phyloP scores from a whole-genome alignment of 2,797 vertebrate species.

The Brachyrhaphis roseni region DNA sequence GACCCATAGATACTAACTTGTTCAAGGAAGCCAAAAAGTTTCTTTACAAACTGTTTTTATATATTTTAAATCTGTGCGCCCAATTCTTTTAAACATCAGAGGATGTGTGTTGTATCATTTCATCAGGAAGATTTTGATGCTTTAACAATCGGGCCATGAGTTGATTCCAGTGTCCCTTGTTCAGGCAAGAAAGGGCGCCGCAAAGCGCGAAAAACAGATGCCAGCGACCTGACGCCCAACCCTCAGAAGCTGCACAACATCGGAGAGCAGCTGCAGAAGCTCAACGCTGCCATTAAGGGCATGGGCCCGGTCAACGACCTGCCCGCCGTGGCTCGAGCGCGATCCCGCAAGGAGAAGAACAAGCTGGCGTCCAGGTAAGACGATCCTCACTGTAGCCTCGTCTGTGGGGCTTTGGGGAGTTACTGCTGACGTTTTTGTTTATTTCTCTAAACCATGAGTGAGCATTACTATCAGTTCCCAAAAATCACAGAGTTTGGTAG shows the following conservation, averaged over 20 bases:
- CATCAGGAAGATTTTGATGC: not conserved
- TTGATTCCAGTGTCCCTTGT: not conserved
- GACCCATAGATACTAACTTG: too few relatives aligned
- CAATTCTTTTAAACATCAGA: not conserved
- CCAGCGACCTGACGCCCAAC: slow-evolving; percentile 82
- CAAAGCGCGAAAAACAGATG: slow-evolving; percentile 80
- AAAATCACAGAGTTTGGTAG: too few relatives aligned
- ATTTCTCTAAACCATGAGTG: not conserved
- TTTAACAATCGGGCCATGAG: not conserved
- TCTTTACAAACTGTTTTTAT: not conserved
- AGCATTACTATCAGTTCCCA: not conserved
- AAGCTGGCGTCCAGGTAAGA: slow-evolving; percentile 81
- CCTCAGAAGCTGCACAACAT: slow-evolving; percentile 81
- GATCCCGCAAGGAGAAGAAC: slow-evolving; percentile 83
- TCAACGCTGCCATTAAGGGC: slow-evolving; percentile 79
- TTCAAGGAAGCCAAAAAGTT: too few relatives aligned
- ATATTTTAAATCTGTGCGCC: not conserved
- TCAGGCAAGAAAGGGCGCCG: slow-evolving; percentile 79
- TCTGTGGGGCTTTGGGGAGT: too few relatives aligned
- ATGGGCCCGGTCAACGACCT: slow-evolving; percentile 81
- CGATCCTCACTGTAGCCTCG: not conserved
- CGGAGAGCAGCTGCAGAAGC: slow-evolving; percentile 81
- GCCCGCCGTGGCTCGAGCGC: slow-evolving; percentile 76
- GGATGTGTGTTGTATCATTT: not conserved
- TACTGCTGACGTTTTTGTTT: not conserved